Evolutionary conservation across 2,888 invertebrate species (phyloP), one percentile per base, ranked within the genome.

Genomic region (Poecilobothrus nobilitatus): DNA sequence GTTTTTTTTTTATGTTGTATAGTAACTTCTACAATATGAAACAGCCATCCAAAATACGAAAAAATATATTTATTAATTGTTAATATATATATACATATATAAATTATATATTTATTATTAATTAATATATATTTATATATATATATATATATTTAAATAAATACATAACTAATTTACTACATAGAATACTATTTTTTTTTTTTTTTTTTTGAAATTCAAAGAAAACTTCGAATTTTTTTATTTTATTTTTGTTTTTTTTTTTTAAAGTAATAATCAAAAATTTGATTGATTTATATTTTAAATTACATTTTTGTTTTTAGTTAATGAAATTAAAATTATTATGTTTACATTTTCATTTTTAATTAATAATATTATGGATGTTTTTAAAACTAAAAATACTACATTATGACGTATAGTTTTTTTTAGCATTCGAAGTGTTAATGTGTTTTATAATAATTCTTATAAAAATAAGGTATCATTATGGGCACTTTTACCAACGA

Each of bases 31-130:
- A 41, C 41, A 66, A 67, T 68, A 66, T 65, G 70, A 70, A 71
- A 71, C 71, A 71, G 71, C 70, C 71, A 71, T 71, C 69, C 70
- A 71, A 70, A 71, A 68, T 68, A 70, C 63, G 70, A 69, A 69
- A 68, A 70, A 70, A 69, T 66, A 53, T 66, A 63, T 41, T 12
- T 41, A 12, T 41, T 41, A 41, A 41, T 41, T 41, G 15, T 41
- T 27, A 27, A 41, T 41, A 15, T 41, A 41, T 65, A 53, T 53
- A 62, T 20, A 62, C 8, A n/a, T 62, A 20, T 62, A 69, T 41
- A n/a, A n/a, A n/a, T n/a, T n/a, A 67, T 65, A 64, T 65, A 41
- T 41, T 5, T 41, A 41, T 8, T 12, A 9, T 12, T 41, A 6
- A 41, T n/a, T n/a, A n/a, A n/a, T 12, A 65, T 34, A 53, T 69